phyloP scores from a whole-genome alignment of 2,888 invertebrate species.

The Drosophila imparisetae region DNA sequence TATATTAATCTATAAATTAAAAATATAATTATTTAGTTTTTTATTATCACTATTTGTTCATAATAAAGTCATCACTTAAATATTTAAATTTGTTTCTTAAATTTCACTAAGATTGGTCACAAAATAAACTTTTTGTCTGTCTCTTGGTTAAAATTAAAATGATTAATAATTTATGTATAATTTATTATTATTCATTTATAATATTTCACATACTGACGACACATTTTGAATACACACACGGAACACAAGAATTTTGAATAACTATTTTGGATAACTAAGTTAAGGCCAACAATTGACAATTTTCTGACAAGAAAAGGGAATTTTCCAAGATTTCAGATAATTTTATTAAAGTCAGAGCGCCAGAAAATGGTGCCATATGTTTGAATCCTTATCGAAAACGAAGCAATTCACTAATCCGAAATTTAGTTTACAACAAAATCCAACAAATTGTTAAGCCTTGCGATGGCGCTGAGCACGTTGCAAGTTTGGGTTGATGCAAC shows the following conservation, averaged over 20 bases:
- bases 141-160: neutral
- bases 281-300: neutral
- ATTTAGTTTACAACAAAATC: conserved; percentile 3
- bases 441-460: neutral
- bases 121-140: neutral
- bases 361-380: neutral
- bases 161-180: neutral
- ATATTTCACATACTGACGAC: neutral
- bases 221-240: neutral
- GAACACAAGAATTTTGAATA: neutral
- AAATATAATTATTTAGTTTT: rapidly evolving
- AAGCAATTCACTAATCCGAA: neutral
- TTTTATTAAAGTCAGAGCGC: neutral
- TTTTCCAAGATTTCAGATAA: neutral
- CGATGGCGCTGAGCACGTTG: neutral
- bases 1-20: conserved; percentile 3
- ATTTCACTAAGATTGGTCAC: neutral
- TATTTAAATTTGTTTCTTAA: neutral
- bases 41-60: neutral
- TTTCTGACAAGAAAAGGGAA: neutral
- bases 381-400: neutral
- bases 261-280: neutral
- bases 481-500: neutral
- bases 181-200: neutral
- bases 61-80: neutral